Conservation (phyloP, 2,797 vertebrate genomes). For the Lemur catta region DNA sequence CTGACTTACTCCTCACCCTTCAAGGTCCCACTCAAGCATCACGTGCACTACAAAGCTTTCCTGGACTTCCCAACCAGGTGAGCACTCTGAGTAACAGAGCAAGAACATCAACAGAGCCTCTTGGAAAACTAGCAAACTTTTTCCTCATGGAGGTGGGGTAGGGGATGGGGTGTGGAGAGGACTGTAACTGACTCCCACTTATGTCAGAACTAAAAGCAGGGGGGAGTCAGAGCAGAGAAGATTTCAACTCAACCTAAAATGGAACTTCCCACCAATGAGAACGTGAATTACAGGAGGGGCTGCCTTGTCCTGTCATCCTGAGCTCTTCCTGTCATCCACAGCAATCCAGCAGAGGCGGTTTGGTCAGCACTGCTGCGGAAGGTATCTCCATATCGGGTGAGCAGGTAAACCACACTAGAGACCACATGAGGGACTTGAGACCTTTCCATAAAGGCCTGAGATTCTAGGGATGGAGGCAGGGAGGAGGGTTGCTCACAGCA, state of each 20-base stretch:
- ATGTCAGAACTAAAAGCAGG: constrained; percentile 12
- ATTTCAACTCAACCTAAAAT: neutral
- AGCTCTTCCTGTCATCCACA: neutral
- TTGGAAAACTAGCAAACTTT: neutral
- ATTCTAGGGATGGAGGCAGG: neutral
- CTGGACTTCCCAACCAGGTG: neutral
- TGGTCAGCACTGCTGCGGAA: neutral
- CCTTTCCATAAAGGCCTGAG: neutral
- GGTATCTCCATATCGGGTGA: neutral
- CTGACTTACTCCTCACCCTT: neutral
- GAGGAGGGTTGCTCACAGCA: neutral
- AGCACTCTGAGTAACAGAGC: neutral
- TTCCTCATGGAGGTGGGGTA: neutral
- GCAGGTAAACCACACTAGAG: neutral
- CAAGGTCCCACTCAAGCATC: too few relatives aligned
- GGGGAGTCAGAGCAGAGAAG: neutral
- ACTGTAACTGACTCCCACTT: neutral
- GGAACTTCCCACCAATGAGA: neutral
- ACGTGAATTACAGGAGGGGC: neutral
- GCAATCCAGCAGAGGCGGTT: neutral
- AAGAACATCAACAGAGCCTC: neutral
- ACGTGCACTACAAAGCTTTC: neutral
- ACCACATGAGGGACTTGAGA: neutral
- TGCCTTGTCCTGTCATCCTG: neutral
- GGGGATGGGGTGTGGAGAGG: neutral